Evolutionary conservation across 2,113 vertebrate species (phyloP).

Genomic region (Lepus americanus): DNA sequence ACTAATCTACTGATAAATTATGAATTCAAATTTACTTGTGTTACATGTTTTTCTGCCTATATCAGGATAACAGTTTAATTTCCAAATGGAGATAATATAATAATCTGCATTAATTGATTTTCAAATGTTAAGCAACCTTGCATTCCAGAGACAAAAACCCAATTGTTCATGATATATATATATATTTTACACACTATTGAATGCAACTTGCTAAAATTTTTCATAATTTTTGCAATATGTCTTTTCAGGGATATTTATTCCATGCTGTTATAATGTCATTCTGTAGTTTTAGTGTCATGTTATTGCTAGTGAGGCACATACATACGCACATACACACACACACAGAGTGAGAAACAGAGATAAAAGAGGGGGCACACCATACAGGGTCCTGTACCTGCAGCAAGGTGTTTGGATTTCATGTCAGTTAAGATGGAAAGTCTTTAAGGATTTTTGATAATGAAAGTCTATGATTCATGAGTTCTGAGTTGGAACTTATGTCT

Average conservation of each 20-base stretch:
- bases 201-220: neutral
- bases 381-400: neutral
- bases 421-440: neutral
- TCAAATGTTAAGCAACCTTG: neutral
- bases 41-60: neutral
- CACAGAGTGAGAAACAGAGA: neutral
- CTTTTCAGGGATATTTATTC: neutral
- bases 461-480: neutral
- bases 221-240: neutral
- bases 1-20: neutral
- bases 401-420: no score
- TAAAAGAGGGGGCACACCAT: fast-evolving
- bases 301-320: neutral
- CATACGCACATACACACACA: no score
- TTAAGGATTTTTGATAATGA: neutral
- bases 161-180: neutral
- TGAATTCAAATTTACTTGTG: neutral
- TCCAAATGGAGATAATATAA: neutral
- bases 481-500: neutral
- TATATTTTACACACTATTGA: neutral
- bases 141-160: neutral
- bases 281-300: neutral
- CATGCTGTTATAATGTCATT: neutral
- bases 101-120: neutral
- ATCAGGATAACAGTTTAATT: neutral